A percentile compares a stretch with the other conserved stretches of the same genome.
phyloP scores from a whole-genome alignment of 1,140 invertebrate genomes.

The Brachionus angularis region DNA sequence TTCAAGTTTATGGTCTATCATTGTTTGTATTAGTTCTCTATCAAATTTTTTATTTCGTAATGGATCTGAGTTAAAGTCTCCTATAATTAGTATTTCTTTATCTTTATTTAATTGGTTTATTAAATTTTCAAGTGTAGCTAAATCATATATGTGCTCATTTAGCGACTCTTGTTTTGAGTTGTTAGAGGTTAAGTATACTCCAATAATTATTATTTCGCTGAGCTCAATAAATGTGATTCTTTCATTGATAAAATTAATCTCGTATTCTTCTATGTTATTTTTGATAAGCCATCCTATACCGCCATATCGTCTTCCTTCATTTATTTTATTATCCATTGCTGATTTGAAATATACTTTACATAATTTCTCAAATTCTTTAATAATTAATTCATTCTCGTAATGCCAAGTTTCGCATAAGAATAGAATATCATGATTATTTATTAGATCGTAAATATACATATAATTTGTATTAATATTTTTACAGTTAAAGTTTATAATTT shows the following conservation, averaged over 20 bases:
- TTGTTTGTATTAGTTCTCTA: not conserved
- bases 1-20: slow-evolving; percentile 7
- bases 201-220: not conserved
- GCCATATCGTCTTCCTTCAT: slow-evolving; percentile 6
- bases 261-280: not conserved
- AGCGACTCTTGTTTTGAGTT: not conserved
- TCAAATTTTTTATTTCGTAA: slow-evolving; percentile 9
- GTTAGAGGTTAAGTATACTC: slow-evolving; percentile 5
- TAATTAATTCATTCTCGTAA: slow-evolving; percentile 5
- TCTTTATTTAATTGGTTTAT: slow-evolving; percentile 7
- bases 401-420: slow-evolving; percentile 33
- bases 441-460: not conserved
- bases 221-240: not conserved
- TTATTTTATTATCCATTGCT: slow-evolving; percentile 19
- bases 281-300: slow-evolving; percentile 22
- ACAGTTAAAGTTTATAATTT: slow-evolving; percentile 18
- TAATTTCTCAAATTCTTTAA: not conserved
- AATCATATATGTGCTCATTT: not conserved
- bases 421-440: not conserved
- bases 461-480: slow-evolving; percentile 22
- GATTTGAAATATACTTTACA: not conserved
- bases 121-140: not conserved
- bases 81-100: not conserved
- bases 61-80: slow-evolving; percentile 20
- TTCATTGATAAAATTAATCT: not conserved